Base-by-base conservation (phyloP, 2,888 invertebrate genomes). In the Cetonia aurata region DNA sequence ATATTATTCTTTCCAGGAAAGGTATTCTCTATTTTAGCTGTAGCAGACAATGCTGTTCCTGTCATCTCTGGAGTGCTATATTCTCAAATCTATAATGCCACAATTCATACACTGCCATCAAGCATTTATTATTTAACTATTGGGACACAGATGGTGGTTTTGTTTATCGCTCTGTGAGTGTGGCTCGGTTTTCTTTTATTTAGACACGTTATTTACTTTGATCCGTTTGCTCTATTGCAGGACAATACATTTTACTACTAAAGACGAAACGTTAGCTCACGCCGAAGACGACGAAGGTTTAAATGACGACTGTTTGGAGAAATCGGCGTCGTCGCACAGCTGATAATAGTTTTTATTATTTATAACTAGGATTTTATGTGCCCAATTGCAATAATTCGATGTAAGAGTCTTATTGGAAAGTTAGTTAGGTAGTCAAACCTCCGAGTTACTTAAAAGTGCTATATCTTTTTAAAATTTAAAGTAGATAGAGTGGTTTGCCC, bases 41-140 rank as follows among this genome's bases (percentile, higher is more conserved):
- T 93, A 0, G 93, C 93, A 81, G 94, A 94, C 79, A 94, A 93
- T 79, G 92, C 93, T 0, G 91, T 93, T 46, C 93, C 92, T 0
- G 86, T 94, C 78, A 86, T 94, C 70, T 93, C 93, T 3, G 91
- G 93, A 0, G 86, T 91, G 1, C 84, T 92, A 48, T 94, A 94
- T 80, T 88, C 90, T 13, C 92, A 93, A 81, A 84, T 92, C 0
- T 94, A 93, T 83, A 90, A 90, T 72, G 89, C 89, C 0, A 92
- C 93, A 0, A 86, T 93, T 15, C 80, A 88, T 59, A 86, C 87
- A 0, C 73, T 79, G 71, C 88, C 90, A 6, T 88, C 88, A 71
- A 87, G 90, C 0, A 90, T 94, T 76, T 94, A 91, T 81, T 90
- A 91, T 80, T 85, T 94, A 15, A 94, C 94, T 0, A 89, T 93